phyloP scores from a whole-genome alignment of 2,113 vertebrate species.

The Choloepus hoffmanni region DNA sequence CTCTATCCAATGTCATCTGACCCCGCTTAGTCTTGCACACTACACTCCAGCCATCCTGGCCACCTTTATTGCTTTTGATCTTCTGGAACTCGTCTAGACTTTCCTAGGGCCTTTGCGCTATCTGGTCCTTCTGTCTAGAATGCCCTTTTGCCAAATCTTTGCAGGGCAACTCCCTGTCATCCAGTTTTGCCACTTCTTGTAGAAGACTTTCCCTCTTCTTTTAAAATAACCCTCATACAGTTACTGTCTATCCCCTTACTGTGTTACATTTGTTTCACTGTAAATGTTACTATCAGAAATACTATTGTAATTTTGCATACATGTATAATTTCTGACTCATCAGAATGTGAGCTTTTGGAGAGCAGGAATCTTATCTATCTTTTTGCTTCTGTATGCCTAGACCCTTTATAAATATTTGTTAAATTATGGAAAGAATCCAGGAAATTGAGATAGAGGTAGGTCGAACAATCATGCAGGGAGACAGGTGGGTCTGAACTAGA shows the following conservation, averaged over 20 bases:
- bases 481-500: not conserved
- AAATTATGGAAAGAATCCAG: not conserved
- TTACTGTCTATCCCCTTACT: not conserved
- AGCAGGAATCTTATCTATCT: not conserved
- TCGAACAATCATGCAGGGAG: not conserved
- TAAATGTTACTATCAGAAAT: not conserved
- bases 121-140: not conserved
- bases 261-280: not conserved
- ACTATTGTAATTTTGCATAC: not conserved
- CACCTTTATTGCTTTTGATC: too few relatives aligned
- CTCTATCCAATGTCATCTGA: not conserved
- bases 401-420: not conserved
- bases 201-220: not conserved
- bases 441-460: not conserved
- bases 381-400: not conserved
- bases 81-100: not conserved
- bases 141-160: not conserved
- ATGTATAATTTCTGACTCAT: not conserved
- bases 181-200: not conserved
- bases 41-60: rapidly evolving
- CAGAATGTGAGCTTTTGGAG: not conserved
- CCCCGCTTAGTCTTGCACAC: not conserved
- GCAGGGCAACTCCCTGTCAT: not conserved
- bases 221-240: not conserved
- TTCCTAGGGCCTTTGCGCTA: too few relatives aligned